Base-by-base conservation (phyloP, 2,888 invertebrate species). In the Papilio gigon region DNA sequence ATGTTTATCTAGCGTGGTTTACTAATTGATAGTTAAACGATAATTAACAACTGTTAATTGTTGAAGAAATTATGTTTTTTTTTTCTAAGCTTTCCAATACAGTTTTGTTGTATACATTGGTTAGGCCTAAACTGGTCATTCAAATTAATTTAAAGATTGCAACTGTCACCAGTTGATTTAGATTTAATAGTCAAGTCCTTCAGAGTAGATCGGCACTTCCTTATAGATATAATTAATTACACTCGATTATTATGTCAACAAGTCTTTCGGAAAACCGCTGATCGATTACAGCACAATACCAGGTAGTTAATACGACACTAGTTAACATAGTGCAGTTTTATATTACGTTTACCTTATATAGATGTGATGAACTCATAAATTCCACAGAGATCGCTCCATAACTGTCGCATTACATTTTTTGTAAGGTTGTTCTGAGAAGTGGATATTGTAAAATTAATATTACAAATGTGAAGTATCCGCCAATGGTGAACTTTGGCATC, bases 191-290 rank as follows among this genome's bases (percentile, higher is more conserved):
- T 53, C 4, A 53, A 27, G 8, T 53, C 17, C 30, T 56, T 56
- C 17, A 30, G 25, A 37, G 20, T 50, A 42, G 33, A 44, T 25
- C 50, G 47, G 63, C 44, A 35, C 63, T 63, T 63, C 44, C 63
- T 35, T 33, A 60, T 60, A 40, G 60, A 37, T 59, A 59, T 44
- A 50, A 22, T 44, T 50, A 63, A 63, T 30, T 17, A 20, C 11
- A n/a, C 22, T 50, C 35, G 33, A 30, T 35, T 35, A 61, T 27
- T 61, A 63, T 33, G 63, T 27, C 33, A 33, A 63, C 50, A 63
- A 47, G 63, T 50, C 63, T 63, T 63, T 63, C 44, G 63, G 44
- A 63, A 47, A 63, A 63, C 63, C 37, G 37, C 37, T 63, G 1
- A 33, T 6, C 35, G 44, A 63, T 35, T 33, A 35, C 44, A 17